Base-by-base conservation (phyloP, 2,888 invertebrate genomes). In the Ernsta delagoae region DNA sequence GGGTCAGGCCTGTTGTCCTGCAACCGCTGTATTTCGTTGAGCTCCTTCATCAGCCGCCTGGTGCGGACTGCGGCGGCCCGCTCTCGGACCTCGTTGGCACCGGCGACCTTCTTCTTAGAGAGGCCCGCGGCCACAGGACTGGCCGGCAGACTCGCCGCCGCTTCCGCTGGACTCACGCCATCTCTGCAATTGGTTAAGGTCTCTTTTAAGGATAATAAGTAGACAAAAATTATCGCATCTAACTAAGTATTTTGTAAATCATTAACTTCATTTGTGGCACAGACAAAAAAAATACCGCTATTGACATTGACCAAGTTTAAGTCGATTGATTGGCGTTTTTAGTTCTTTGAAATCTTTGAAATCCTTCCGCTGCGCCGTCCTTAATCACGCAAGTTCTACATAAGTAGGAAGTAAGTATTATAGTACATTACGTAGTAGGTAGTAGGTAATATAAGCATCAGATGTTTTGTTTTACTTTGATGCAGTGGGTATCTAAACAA, bases 11-110 rank as follows among this genome's bases (percentile, higher is more conserved):
- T 94, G 77, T 94, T 95, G 77, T 94, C 94, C 84, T 97, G 97
- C 72, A 95, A 89, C 78, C 96, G 94, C 83, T 97, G 96, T 79
- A 97, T 96, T 86, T 97, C 97, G 75, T 96, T 96, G 75, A 96
- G 95, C 81, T 97, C 97, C 39, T 39, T 39, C 39, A 39, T 39
- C 39, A 39, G 39, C 39, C 39, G 39, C 4, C 39, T 39, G 39
- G 39, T 39, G 39, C 39, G 39, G 39, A 39, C 39, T 7, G 39
- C 83, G 76, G 95, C 84, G 75, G 94, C 87, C 59, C 94, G 76
- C 81, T 94, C 86, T 79, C 94, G 87, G 56, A 83, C 89, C 69
- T 92, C 92, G 70, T 75, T 85, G 36, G 87, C 85, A n/a, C 59
- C 65, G 1, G 65, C 87, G 60, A 84, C 87, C 76, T 93, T 92